Base-by-base conservation (phyloP, 2,797 vertebrate species). In the Sebastes umbrosus region DNA sequence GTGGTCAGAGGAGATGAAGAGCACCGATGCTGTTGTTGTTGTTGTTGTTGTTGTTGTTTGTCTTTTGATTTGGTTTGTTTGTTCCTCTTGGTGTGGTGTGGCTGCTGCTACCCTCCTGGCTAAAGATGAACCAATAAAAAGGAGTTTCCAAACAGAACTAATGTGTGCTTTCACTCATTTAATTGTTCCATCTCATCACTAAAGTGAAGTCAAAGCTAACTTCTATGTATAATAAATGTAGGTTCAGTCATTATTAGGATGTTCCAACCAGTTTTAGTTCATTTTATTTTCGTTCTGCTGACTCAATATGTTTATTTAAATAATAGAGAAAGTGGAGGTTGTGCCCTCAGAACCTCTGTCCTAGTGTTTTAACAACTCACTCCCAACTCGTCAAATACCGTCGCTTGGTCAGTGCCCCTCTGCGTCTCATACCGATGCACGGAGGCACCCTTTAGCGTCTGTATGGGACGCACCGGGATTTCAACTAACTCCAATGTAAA, bases 61-160 rank as follows among this genome's bases (percentile, higher is more conserved):
- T 90, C 84, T 91, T 93, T 90, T 87, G 60, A 34, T 73, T 94
- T 84, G 70, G 78, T 85, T 87, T 62, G 25, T 86, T 87, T 87
- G 80, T 92, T 93, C 84, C 86, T 91, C 92, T 90, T 59, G 77
- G 84, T 94, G 94, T 92, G 90, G 87, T 81, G 90, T 88, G 92
- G 90, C 90, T 92, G 94, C 88, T 89, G 89, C 90, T 87, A 83
- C 90, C 91, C 89, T 92, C 90, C 83, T 86, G 93, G 93, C 91
- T 88, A 80, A 94, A 84, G 90, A 94, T 70, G 76, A 94, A 93
- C 91, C 91, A 96, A 96, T 96, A 96, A 96, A 93, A 95, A 89
- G 66, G 79, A 82, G 79, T 94, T 94, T 95, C 92, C 82, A 95
- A 94, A 92, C 69, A 52, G 75, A 86, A 14, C 43, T 5, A 7